Evolutionary conservation across 2,888 invertebrate genomes (phyloP).

Genomic region (Acanthosepion esculentum): DNA sequence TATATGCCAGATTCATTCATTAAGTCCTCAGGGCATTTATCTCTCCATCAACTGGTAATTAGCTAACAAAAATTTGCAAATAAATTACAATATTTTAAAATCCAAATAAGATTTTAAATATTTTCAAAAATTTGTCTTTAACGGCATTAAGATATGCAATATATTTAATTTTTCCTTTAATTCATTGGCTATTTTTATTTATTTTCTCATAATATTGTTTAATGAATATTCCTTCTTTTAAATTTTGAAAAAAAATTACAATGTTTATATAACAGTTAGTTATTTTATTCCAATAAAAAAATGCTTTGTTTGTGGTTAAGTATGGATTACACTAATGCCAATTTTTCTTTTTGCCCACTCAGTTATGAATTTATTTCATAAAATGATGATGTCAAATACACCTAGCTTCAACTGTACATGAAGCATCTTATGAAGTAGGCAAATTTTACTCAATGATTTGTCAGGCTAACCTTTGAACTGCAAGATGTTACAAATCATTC

Average conservation of each 20-base stretch:
- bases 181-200: not conserved
- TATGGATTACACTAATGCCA: not conserved
- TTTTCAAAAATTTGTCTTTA: not conserved
- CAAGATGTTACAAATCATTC: not conserved
- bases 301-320: not conserved
- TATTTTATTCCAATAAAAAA: not conserved
- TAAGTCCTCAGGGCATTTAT: not conserved
- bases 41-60: conserved; percentile 21
- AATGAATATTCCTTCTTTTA: not conserved
- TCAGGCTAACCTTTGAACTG: not conserved
- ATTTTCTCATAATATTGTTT: not conserved
- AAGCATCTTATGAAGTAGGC: not conserved
- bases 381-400: no score
- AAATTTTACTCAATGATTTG: not conserved
- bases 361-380: no score
- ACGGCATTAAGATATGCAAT: not conserved
- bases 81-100: not conserved
- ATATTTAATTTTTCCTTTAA: not conserved
- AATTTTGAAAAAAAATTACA: not conserved
- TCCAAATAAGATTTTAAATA: not conserved
- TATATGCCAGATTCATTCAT: not conserved
- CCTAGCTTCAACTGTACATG: not conserved
- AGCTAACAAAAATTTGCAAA: not conserved
- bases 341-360: not conserved
- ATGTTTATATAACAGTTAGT: not conserved